phyloP scores from a whole-genome alignment of 2,797 vertebrate species.

The Xiphorhynchus erythropygius region DNA sequence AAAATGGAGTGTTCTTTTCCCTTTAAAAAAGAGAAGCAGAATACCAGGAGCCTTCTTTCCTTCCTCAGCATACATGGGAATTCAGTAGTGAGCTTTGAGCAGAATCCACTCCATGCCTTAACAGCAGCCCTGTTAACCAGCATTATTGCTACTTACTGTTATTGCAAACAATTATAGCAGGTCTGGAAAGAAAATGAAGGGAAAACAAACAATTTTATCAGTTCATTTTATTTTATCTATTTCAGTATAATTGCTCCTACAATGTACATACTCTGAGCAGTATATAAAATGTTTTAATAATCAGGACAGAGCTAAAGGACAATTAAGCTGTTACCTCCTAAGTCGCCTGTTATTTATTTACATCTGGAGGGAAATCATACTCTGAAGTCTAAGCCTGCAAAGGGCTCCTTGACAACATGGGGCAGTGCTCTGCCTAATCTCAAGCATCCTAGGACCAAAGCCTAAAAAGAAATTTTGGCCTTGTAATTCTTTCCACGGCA shows the following conservation, averaged over 20 bases:
- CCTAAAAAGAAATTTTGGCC: not conserved
- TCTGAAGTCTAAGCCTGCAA: not conserved
- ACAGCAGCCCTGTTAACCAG: not conserved
- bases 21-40: not conserved
- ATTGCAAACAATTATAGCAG: not conserved
- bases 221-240: constrained; percentile 52
- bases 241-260: constrained; percentile 1
- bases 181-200: constrained; percentile 28
- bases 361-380: constrained; percentile 18
- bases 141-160: not conserved
- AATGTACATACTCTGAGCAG: not conserved
- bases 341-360: not conserved
- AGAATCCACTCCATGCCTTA: constrained; percentile 4
- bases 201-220: constrained; percentile 34
- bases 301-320: constrained; percentile 2
- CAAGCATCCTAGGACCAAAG: not conserved
- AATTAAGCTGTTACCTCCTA: constrained; percentile 26
- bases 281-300: constrained; percentile 47
- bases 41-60: not conserved
- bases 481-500: constrained; percentile 1
- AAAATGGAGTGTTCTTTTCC: not conserved
- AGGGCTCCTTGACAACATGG: not conserved
- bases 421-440: not conserved
- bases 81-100: not conserved
- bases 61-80: not conserved